These are phyloP conservation scores for Melanotaenia boesemani DNA, from an alignment of 2,797 vertebrate species.

Conservation along the genomic window DNA sequence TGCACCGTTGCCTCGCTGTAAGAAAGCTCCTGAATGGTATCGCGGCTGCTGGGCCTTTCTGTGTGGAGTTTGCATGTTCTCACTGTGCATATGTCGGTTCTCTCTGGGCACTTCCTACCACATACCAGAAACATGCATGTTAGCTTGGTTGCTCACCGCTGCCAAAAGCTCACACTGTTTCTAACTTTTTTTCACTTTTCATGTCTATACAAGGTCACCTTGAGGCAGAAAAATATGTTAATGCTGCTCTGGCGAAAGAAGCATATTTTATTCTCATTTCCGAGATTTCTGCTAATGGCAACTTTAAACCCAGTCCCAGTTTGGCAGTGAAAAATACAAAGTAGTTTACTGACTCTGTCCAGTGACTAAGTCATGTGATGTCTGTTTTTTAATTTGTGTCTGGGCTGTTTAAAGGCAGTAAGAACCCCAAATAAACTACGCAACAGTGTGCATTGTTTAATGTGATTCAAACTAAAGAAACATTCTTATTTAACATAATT, in stretches of 20 bases:
- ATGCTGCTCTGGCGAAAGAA: background rate
- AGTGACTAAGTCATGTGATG: background rate
- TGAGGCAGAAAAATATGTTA: background rate
- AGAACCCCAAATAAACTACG: background rate
- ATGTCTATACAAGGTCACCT: background rate
- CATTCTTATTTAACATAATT: background rate
- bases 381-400: slow-evolving; percentile 28
- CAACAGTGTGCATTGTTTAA: slow-evolving; percentile 1
- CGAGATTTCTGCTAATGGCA: background rate
- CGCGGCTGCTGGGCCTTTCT: too few species aligned
- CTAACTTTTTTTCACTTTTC: background rate
- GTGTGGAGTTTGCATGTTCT: too few species aligned
- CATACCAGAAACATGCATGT: too few species aligned
- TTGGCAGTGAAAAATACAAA: background rate
- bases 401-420: background rate
- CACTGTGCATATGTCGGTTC: too few species aligned
- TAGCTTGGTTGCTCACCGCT: background rate
- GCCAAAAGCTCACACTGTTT: background rate
- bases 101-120: too few species aligned
- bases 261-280: background rate
- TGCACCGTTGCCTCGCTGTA: background rate
- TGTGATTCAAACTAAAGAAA: slow-evolving; percentile 17
- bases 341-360: background rate
- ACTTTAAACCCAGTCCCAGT: background rate
- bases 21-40: too few species aligned